phyloP scores from a whole-genome alignment of 53 echinoderm and acorn worm genomes.

The Henricia sp. region DNA sequence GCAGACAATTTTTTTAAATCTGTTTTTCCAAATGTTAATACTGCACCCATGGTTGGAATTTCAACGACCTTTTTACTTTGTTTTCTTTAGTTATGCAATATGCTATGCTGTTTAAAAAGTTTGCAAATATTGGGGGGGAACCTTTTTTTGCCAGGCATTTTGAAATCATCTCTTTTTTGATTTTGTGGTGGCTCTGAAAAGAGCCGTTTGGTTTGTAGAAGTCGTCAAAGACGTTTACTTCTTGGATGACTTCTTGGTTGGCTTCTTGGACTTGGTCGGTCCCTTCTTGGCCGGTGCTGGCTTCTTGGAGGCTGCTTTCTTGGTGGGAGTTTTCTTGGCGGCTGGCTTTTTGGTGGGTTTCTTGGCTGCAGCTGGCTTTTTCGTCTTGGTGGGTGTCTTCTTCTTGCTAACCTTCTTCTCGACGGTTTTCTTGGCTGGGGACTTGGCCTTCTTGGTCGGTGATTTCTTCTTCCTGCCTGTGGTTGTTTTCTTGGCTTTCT shows the following conservation, averaged over 20 bases:
- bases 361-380: constrained; percentile 6
- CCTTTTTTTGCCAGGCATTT: too few species aligned
- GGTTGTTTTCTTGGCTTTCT: constrained; percentile 25
- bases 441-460: constrained; percentile 6
- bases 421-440: constrained; percentile 11
- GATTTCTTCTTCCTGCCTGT: constrained; percentile 26
- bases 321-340: neutral
- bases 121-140: too few species aligned
- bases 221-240: neutral
- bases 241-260: constrained; percentile 17
- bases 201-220: constrained; percentile 60
- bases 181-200: constrained; percentile 70
- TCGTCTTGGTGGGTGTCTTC: constrained; percentile 8
- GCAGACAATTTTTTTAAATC: too few species aligned
- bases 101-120: too few species aligned
- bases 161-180: constrained; percentile 48
- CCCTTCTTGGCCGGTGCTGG: neutral
- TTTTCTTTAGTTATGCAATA: too few species aligned
- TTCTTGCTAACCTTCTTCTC: constrained; percentile 28
- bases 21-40: too few species aligned
- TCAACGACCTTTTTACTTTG: too few species aligned
- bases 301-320: constrained; percentile 9
- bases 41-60: too few species aligned
- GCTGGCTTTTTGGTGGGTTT: constrained; percentile 12
- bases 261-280: constrained; percentile 3